Base-by-base conservation (phyloP, 2,888 invertebrate genomes). In the Brenthis hecate region DNA sequence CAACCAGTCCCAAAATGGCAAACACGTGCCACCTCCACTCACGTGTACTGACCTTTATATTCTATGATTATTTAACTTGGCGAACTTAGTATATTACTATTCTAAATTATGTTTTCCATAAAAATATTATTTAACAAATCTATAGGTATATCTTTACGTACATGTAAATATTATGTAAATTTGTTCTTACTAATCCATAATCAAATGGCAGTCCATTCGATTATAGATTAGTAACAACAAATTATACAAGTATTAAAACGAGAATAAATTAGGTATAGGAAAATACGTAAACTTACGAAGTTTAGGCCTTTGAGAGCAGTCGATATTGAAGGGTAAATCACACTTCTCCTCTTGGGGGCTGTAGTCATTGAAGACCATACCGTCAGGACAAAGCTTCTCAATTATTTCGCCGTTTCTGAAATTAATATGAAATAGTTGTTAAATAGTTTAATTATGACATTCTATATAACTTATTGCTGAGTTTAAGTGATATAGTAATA, bases 281-380 rank as follows among this genome's bases (percentile, higher is more conserved):
- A 43, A 43, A 8, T 43, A 8, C 6, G 4, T 14, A 23, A 23
- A 95, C 97, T 96, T 92, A 98, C 98, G 98, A 74, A 95, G 89
- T 81, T 96, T 96, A 11, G 96, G 94, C 70, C 97, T 94, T 74
- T 96, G 94, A 0, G 94, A 94, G 88, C 98, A 98, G 85, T 98
- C 97, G 70, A 98, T 95, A 80, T 97, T 97, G 86, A 96, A 96
- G 0, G 97, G 97, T 74, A 97, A 89, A 85, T 97, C 97, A 78
- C 97, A 98, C 82, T 97, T 97, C 85, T 97, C 98, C 68, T 97
- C 95, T 69, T 95, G 94, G 2, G 95, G 93, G 76, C 96, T 96
- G 87, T 95, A 97, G 87, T 97, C 98, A 78, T 98, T 97, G 92
- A 98, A 98, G 63, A 98, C 97, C 94, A 97, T 95, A 28, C 98